A percentile compares a stretch with the other conserved stretches of the same genome.
Conservation (phyloP, 2,113 vertebrate genomes). For the Microcebus lehilahytsara region DNA sequence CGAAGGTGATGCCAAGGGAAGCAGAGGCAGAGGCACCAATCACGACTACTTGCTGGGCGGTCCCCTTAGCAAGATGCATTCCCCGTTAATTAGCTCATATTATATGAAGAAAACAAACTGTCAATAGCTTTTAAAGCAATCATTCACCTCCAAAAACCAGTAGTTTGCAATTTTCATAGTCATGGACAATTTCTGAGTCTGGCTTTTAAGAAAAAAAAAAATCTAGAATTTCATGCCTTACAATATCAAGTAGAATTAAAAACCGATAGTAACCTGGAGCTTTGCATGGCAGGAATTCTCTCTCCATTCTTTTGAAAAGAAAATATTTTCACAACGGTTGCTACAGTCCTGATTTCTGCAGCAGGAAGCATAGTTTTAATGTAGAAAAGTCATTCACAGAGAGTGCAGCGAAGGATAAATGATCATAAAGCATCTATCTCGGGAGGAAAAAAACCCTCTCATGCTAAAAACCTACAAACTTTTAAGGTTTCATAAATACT, state of each 20-base stretch:
- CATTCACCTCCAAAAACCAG: too few species aligned
- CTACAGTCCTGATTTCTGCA: not conserved
- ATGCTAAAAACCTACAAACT: not conserved
- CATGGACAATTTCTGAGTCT: not conserved
- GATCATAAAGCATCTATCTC: not conserved
- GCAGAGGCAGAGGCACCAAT: not conserved
- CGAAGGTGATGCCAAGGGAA: accelerated
- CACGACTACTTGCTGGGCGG: accelerated
- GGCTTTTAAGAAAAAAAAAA: not conserved
- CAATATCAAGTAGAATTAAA: not conserved
- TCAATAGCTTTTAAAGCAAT: not conserved
- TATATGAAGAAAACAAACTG: not conserved
- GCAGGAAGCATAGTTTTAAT: not conserved
- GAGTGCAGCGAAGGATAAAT: not conserved
- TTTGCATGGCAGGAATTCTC: not conserved
- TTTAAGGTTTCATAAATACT: not conserved
- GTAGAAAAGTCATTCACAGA: not conserved
- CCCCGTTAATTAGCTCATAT: not conserved
- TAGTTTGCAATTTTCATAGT: not conserved
- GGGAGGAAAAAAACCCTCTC: not conserved
- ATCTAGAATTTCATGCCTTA: not conserved
- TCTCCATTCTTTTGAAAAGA: not conserved
- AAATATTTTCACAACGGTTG: not conserved
- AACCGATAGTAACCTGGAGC: not conserved
- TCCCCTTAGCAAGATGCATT: accelerated